Evolutionary conservation across 2,113 vertebrate species (phyloP), one percentile per base, ranked within the genome.

Genomic region (Xiphophorus maculatus): DNA sequence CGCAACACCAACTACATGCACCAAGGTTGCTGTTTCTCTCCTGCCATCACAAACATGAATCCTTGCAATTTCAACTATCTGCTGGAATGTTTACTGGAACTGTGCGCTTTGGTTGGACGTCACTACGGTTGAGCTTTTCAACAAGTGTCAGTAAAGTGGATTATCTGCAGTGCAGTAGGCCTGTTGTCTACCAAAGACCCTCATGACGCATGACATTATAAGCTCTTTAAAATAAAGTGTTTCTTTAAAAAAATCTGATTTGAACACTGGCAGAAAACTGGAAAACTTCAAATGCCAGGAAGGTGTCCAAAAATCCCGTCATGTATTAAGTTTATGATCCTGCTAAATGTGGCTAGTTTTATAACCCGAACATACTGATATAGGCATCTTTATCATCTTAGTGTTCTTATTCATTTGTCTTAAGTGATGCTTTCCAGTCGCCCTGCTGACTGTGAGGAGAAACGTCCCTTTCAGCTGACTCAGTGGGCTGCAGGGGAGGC

Each of bases 381-480:
- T 29, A 8, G 66, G 69, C 22, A 2, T 69, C 51, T 6, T 15
- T 28, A 54, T 71, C 44, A 8, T 42, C 65, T 6, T 69, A 0
- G 0, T 44, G 80, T 69, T 63, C 25, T 15, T 44, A 29, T 85
- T 66, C 33, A 4, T 84, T 83, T 70, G 48, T 64, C 25, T 42
- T 10, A 9, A 35, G 19, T 6, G 54, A 58, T 67, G 72, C 33
- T 19, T 68, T 71, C 77, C 71, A 66, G 40, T 63, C n/a, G 58
- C 42, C 19, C n/a, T 11, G 30, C n/a, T 82, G 63, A 48, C 62
- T 77, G 67, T 79, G 62, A 64, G 30, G 73, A 64, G 76, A 82
- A 82, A 27, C 37, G 66, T 70, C 51, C 11, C 7, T 72, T 84
- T 69, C 0, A 54, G 87, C 90, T 89, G 87, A 93, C 48, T 90